Conservation (phyloP, 1,140 invertebrate genomes). For the Hycleus cichorii region DNA sequence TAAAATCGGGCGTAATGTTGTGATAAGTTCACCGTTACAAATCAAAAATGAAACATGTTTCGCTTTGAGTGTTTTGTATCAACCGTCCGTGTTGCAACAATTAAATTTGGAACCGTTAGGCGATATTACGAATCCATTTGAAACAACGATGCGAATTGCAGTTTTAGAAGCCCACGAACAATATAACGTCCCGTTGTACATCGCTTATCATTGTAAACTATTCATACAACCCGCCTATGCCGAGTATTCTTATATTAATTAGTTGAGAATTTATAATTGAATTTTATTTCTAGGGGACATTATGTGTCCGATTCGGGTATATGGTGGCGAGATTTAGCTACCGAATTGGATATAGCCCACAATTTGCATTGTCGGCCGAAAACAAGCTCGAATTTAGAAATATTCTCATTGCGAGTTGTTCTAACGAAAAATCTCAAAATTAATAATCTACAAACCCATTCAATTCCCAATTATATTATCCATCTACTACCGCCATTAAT, state of each 20-base stretch:
- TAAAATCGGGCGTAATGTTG: conserved; percentile 31
- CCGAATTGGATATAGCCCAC: conserved; percentile 51
- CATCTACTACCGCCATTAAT: conserved; percentile 63
- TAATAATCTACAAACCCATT: conserved; percentile 41
- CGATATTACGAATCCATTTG: conserved; percentile 66
- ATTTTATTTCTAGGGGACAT: conserved; percentile 48
- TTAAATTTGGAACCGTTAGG: conserved; percentile 54
- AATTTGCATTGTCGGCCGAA: conserved; percentile 58
- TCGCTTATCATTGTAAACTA: conserved; percentile 73
- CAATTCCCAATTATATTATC: conserved; percentile 66
- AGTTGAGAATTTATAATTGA: not conserved
- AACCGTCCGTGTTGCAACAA: conserved; percentile 59
- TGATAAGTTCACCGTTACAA: conserved; percentile 67
- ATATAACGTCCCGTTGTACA: conserved; percentile 67
- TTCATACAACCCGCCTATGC: conserved; percentile 65
- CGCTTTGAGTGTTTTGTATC: conserved; percentile 65
- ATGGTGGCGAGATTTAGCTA: conserved; percentile 73
- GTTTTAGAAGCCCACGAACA: conserved; percentile 65
- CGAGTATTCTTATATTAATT: conserved; percentile 48
- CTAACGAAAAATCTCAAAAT: conserved; percentile 32
- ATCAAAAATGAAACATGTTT: conserved; percentile 68
- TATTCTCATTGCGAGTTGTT: conserved; percentile 57
- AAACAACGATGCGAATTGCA: conserved; percentile 62
- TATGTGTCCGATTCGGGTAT: conserved; percentile 61
- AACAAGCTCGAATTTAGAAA: conserved; percentile 44